Evolutionary conservation across 2,797 vertebrate genomes (phyloP).

Genomic region (Anguilla obscura): DNA sequence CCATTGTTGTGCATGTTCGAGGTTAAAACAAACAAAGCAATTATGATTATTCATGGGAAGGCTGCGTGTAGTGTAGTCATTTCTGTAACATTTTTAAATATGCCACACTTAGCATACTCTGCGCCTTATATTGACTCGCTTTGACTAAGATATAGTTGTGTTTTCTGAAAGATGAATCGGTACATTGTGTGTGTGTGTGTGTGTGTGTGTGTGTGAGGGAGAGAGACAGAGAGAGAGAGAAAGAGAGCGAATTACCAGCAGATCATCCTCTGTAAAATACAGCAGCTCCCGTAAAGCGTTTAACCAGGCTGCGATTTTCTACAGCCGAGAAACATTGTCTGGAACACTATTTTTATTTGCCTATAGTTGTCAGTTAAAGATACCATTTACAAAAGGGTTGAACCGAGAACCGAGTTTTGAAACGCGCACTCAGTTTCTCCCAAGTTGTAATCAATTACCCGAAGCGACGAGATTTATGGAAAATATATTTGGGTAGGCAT

Average conservation of each 20-base stretch:
- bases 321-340: background rate
- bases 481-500: background rate
- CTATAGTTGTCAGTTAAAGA: background rate
- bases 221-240: no score
- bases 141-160: background rate
- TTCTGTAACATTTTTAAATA: background rate
- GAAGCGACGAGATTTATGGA: background rate
- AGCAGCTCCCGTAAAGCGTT: background rate
- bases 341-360: background rate
- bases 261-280: background rate
- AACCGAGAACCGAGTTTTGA: background rate
- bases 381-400: background rate
- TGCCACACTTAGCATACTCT: no score
- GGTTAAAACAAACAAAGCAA: background rate
- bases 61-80: background rate
- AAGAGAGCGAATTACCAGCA: background rate
- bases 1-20: background rate
- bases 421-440: background rate
- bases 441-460: background rate
- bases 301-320: background rate
- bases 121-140: background rate
- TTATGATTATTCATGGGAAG: background rate
- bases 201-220: no score
- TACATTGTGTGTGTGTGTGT: slow-evolving; percentile 3
- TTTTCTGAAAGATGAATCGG: background rate